Percentiles rank a stretch among this genome's conserved stretches.
phyloP scores from a whole-genome alignment of 1,140 invertebrate species.

The Radopholus similis region DNA sequence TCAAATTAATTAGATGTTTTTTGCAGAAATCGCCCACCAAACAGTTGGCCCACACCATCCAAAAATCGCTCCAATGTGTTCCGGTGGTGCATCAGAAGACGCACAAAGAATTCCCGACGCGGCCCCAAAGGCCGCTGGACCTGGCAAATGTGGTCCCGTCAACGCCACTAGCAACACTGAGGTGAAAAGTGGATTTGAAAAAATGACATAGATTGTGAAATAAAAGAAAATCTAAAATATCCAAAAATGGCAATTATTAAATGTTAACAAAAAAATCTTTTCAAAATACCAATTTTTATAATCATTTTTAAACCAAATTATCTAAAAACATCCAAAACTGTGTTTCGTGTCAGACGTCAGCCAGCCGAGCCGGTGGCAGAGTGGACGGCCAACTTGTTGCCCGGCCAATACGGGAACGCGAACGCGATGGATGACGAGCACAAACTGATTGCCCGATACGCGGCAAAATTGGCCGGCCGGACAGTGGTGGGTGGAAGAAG shows the following conservation, averaged over 20 bases:
- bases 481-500: constrained; percentile 61
- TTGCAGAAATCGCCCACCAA: constrained; percentile 67
- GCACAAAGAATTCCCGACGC: constrained; percentile 80
- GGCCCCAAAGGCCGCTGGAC: constrained; percentile 87
- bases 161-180: constrained; percentile 43
- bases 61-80: constrained; percentile 92
- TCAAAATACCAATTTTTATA: background rate
- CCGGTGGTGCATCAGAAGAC: constrained; percentile 77
- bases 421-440: constrained; percentile 80
- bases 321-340: too few relatives aligned
- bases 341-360: constrained; percentile 40
- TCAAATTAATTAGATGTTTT: background rate
- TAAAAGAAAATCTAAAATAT: too few relatives aligned
- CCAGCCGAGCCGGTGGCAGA: constrained; percentile 61
- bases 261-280: background rate
- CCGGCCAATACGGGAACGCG: constrained; percentile 57
- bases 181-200: too few relatives aligned
- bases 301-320: too few relatives aligned
- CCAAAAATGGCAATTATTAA: background rate
- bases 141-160: constrained; percentile 82
- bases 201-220: too few relatives aligned
- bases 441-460: constrained; percentile 88
- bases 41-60: constrained; percentile 80
- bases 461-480: constrained; percentile 80
- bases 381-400: constrained; percentile 61